Conservation (phyloP, 2,888 invertebrate genomes). For the Polyommatus icarus region DNA sequence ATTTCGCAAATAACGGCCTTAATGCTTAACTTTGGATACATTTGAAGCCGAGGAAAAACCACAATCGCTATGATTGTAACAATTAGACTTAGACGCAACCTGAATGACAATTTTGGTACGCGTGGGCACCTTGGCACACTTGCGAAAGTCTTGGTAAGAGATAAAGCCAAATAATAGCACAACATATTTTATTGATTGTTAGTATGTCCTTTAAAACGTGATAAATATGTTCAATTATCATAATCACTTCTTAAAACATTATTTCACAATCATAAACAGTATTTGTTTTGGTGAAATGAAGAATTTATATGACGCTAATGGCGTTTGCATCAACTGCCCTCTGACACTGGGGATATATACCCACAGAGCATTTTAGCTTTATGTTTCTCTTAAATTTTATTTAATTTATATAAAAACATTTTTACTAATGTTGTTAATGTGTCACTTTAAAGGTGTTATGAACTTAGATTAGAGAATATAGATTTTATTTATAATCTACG, state of each 20-base stretch:
- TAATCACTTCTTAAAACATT: not conserved
- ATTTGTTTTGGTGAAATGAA: not conserved
- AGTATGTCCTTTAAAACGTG: not conserved
- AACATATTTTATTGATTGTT: not conserved
- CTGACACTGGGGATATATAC: no score
- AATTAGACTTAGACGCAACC: conserved; percentile 20
- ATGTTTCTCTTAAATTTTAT: no score
- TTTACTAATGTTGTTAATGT: no score
- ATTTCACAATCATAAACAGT: not conserved
- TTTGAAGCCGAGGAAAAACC: not conserved
- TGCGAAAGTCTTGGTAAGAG: conserved; percentile 13
- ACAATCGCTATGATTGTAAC: conserved; percentile 14
- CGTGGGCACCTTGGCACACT: conserved; percentile 13
- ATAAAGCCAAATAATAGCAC: not conserved
- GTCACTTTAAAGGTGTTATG: no score
- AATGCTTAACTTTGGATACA: not conserved
- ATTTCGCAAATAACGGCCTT: not conserved
- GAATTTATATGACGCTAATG: not conserved
- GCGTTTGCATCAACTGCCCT: not conserved
- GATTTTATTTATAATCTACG: no score
- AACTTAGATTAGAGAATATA: no score
- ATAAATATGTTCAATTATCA: not conserved
- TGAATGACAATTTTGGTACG: conserved; percentile 15
- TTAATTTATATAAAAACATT: no score
- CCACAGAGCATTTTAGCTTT: no score